Evolutionary conservation across 2,888 invertebrate species (phyloP).

Genomic region (Brenthis hecate): DNA sequence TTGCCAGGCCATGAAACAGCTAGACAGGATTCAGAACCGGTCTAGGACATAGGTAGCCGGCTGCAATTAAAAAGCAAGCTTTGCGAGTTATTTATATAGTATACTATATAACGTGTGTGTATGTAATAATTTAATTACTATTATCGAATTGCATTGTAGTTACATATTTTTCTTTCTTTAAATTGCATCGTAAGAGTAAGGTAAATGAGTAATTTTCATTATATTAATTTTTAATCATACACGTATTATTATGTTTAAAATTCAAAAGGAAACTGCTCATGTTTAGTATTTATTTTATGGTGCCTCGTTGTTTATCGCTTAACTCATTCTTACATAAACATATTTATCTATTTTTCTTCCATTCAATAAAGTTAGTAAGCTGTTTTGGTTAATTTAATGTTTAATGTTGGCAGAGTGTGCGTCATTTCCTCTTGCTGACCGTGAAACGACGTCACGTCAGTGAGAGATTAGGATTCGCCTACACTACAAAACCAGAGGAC

Average conservation of each 20-base stretch:
- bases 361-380: conserved; percentile 22
- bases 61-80: conserved; percentile 41
- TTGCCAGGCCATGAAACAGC: conserved; percentile 44
- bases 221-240: neutral
- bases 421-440: conserved; percentile 80
- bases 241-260: neutral
- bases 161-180: neutral
- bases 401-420: conserved; percentile 67
- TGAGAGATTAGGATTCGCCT: conserved; percentile 69
- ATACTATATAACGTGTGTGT: conserved; percentile 4
- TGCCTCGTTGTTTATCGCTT: conserved; percentile 13
- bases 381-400: conserved; percentile 57
- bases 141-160: neutral
- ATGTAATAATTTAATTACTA: neutral
- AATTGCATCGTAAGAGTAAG: neutral
- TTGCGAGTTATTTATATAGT: conserved; percentile 30
- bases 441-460: conserved; percentile 78
- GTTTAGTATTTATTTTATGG: conserved; percentile 4
- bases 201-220: neutral
- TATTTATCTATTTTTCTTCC: conserved; percentile 12
- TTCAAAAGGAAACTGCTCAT: conserved; percentile 10
- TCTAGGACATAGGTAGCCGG: conserved; percentile 44
- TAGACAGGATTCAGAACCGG: conserved; percentile 47
- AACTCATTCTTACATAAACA: neutral
- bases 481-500: conserved; percentile 55